These are phyloP conservation scores for Spinus olivaceus DNA, from an alignment of 2,797 vertebrate genomes.

Conservation along the genomic window DNA sequence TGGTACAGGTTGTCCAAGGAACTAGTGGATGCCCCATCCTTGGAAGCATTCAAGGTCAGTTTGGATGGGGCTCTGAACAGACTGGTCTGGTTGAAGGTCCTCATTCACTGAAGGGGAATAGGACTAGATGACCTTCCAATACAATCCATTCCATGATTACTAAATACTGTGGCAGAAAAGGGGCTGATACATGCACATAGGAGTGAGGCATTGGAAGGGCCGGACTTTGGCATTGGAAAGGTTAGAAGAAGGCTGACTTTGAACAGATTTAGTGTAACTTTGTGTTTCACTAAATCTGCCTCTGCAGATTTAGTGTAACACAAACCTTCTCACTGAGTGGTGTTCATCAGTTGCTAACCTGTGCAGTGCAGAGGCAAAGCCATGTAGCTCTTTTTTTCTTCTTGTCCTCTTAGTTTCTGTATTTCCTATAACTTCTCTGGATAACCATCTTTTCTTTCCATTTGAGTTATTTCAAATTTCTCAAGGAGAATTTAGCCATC, in stretches of 20 bases:
- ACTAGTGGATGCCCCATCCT: not conserved
- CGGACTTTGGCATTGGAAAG: not conserved
- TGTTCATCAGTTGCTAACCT: not conserved
- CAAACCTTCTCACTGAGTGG: rapidly evolving
- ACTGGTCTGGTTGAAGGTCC: not conserved
- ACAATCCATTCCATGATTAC: not conserved
- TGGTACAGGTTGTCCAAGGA: not conserved
- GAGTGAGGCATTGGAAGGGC: rapidly evolving
- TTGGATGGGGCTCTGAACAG: not conserved
- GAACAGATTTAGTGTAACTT: not conserved
- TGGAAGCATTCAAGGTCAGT: not conserved
- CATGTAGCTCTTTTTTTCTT: not conserved
- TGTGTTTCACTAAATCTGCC: too few species aligned
- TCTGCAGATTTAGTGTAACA: not conserved
- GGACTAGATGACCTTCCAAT: not conserved
- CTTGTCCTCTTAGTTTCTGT: not conserved
- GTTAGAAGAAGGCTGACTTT: not conserved
- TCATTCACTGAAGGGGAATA: rapidly evolving
- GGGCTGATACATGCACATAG: not conserved
- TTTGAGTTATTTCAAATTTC: not conserved
- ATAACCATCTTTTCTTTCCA: not conserved
- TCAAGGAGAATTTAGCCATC: not conserved
- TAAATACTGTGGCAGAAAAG: not conserved
- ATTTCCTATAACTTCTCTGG: not conserved
- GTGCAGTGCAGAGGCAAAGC: not conserved